Base-by-base conservation (phyloP, 2,888 invertebrate species). In the Leptinotarsa juncta region DNA sequence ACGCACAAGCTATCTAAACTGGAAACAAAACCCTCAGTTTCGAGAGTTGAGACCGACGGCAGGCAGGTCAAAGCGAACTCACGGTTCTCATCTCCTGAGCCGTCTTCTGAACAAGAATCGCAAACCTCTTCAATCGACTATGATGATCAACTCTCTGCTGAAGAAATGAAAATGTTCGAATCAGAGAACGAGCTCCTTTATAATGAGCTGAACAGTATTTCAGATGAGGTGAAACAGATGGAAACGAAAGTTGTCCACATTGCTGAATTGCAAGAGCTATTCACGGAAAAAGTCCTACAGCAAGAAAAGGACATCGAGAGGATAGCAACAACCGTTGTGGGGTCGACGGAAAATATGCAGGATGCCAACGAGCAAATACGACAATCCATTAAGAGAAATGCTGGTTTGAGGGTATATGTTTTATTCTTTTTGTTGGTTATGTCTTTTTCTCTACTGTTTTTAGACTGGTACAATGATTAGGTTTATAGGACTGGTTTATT, bases 391-490 rank as follows among this genome's bases (percentile, higher is more conserved):
- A 97, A 98, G 88, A 93, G 97, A 79, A 98, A 98, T 88, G 99
- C 99, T 1, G 97, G 98, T 0, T 91, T 98, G 55, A 91, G 99
- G 82, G 97, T 97, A 16, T 98, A 96, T 92, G 93, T 98, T 72
- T 89, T 99, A 48, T 99, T 99, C 89, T 98, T 98, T 86, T 90
- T 99, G 71, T 89, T 99, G 81, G 97, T 99, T 55, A 95, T 98
- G 93, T 97, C 98, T 55, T 97, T 99, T 87, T 95, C 97, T 23
- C 90, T 99, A 70, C 89, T 99, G 14, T 99, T 99, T 88, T 90
- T 99, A 70, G 98, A 99, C 90, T 99, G 99, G 99, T 99, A 99
- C 88, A 99, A 99, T 91, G 95, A 95, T 85, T 94, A 89, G 48
- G 16, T 51, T 55, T 16, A 49, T 67, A 55, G 65, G 32, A 32